phyloP scores from a whole-genome alignment of 1,140 invertebrate species.

The Drosophila busckii region DNA sequence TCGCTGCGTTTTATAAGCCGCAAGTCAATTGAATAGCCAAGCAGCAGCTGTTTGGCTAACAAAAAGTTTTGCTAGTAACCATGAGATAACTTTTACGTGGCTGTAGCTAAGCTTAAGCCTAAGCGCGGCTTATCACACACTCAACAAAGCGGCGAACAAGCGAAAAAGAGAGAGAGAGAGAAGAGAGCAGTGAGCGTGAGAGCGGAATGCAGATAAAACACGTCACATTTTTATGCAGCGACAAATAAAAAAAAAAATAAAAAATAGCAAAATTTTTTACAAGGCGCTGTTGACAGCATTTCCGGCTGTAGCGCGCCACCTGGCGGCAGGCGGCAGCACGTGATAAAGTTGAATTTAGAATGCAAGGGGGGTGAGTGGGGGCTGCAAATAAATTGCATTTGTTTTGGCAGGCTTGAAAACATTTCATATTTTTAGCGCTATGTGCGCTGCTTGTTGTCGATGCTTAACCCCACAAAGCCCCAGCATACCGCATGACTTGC shows the following conservation, averaged over 20 bases:
- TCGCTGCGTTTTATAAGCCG: no score
- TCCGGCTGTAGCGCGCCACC: constrained; percentile 55
- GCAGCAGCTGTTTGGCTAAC: no score
- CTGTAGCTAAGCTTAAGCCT: no score
- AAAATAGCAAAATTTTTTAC: constrained; percentile 21
- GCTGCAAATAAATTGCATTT: constrained; percentile 61
- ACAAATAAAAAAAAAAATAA: no score
- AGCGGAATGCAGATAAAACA: constrained; percentile 48
- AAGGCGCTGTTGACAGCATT: constrained; percentile 57
- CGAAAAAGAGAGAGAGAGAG: background rate
- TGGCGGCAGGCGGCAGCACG: constrained; percentile 40
- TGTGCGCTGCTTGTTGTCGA: constrained; percentile 13
- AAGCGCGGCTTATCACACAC: no score
- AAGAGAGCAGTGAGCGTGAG: constrained; percentile 6
- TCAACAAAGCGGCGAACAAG: no score
- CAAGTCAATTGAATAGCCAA: no score
- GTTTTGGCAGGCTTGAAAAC: constrained; percentile 52
- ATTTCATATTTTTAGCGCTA: constrained; percentile 39
- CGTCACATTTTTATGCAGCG: constrained; percentile 37
- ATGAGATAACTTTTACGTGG: no score
- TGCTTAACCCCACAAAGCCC: constrained; percentile 45
- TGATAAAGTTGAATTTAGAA: constrained; percentile 38
- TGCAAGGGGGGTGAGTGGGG: background rate
- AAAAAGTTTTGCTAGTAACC: no score
- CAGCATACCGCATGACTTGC: constrained; percentile 23